These are phyloP conservation scores for Lasioglossum morio DNA, from an alignment of 2,888 invertebrate genomes.

Conservation along the genomic window DNA sequence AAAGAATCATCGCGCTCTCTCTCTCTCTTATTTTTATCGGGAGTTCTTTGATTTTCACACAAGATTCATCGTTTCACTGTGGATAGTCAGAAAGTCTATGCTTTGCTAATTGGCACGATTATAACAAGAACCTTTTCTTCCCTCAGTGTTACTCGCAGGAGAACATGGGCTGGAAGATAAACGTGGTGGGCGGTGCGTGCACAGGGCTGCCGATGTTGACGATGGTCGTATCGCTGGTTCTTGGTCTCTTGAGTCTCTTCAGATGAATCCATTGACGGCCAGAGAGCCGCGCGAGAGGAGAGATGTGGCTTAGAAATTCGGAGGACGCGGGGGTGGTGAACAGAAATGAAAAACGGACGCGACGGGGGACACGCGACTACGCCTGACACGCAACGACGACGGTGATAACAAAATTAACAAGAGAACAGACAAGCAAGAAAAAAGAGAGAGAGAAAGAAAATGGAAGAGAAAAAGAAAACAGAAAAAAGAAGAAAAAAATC, in stretches of 20 bases:
- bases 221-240: conserved; percentile 62
- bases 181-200: conserved; percentile 87
- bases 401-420: conserved; percentile 53
- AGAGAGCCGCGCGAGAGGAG: not conserved
- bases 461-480: not conserved
- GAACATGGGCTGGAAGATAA: conserved; percentile 96
- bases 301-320: not conserved
- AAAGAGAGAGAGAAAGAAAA: not conserved
- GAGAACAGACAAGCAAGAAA: not conserved
- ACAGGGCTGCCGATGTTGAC: conserved; percentile 54
- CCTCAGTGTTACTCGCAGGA: conserved; percentile 96
- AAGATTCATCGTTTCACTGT: too few relatives aligned
- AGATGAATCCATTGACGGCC: conserved; percentile 71
- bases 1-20: too few relatives aligned
- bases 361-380: not conserved
- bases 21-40: too few relatives aligned
- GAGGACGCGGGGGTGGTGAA: not conserved
- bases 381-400: conserved; percentile 41
- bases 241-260: conserved; percentile 51
- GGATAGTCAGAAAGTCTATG: too few relatives aligned
- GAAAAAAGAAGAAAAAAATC: conserved; percentile 8
- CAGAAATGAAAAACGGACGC: not conserved
- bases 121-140: conserved; percentile 50
- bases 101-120: too few relatives aligned
- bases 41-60: too few relatives aligned